Conservation (phyloP, 2,888 invertebrate genomes). For the Trichopoda pennipes region DNA sequence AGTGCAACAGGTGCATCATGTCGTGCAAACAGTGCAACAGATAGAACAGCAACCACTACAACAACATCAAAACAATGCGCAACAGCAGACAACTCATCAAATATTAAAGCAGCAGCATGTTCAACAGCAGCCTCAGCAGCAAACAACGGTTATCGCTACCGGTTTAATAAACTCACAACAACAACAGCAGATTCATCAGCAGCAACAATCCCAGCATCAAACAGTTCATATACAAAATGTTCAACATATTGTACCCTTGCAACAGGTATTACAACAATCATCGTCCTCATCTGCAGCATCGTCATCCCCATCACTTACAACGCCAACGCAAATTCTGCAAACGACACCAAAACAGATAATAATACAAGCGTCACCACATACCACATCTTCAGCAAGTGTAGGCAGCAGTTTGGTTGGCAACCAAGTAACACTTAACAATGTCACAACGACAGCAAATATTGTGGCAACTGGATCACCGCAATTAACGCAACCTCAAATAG, state of each 20-base stretch:
- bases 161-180: constrained; percentile 72
- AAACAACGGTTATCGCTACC: constrained; percentile 76
- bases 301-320: constrained; percentile 49
- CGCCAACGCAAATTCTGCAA: constrained; percentile 68
- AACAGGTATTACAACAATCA: constrained; percentile 61
- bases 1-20: constrained; percentile 83
- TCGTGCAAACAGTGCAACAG: constrained; percentile 80
- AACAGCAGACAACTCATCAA: constrained; percentile 77
- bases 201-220: constrained; percentile 73
- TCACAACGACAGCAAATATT: constrained; percentile 49
- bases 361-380: constrained; percentile 69
- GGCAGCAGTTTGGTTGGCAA: constrained; percentile 35
- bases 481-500: constrained; percentile 70
- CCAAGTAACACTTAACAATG: constrained; percentile 55
- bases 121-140: constrained; percentile 69
- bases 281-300: constrained; percentile 55
- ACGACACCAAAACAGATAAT: constrained; percentile 76
- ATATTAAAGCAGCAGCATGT: constrained; percentile 71
- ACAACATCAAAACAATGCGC: constrained; percentile 75
- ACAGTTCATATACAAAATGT: constrained; percentile 76
- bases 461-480: constrained; percentile 62
- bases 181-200: constrained; percentile 72
- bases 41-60: constrained; percentile 71
- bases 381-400: constrained; percentile 31
- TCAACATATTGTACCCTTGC: constrained; percentile 73